Evolutionary conservation across 2,113 vertebrate species (phyloP), one percentile per base, ranked within the genome.

Genomic region (Illadopsis cleaveri): DNA sequence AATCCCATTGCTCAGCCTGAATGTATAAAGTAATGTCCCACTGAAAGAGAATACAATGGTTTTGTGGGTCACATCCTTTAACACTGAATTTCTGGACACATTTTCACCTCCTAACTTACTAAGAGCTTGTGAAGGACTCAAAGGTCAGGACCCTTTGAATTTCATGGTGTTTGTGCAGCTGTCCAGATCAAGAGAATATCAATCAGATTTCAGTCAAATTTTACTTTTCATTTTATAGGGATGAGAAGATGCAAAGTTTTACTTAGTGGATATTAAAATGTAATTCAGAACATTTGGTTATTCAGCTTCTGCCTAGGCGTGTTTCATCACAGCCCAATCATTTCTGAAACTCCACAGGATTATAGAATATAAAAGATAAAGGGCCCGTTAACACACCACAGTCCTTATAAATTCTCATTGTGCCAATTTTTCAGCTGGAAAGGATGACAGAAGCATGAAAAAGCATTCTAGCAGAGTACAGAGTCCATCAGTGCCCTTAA

Each of bases 401-500:
- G 38, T 71, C 50, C 80, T 84, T 90, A 81, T 15, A 81, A 93
- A 73, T 83, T 66, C 42, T 75, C 77, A 48, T 91, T 37, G 28
- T 86, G 65, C 60, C 93, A 78, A 35, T 88, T 89, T 90, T 93
- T 94, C 53, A 78, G 38, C 35, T 89, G 42, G 21, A 92, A 78
- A 45, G n/a, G 40, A 42, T 86, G 56, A 86, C 38, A 88, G 23
- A 62, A 91, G 12, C 56, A 64, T 64, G 22, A 93, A 90, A 81
- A 90, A 62, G 4, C 61, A 78, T 90, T 27, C 50, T 93, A 77
- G 77, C 65, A 50, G 71, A 19, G 28, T 51, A 77, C 42, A 77
- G 90, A 95, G 86, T 94, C 75, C 65, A 95, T 96, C 90, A 92
- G 51, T 66, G 53, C 56, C 82, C 75, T 93, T 82, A 96, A 33